Percentiles rank a stretch among this genome's conserved stretches.
phyloP scores from a whole-genome alignment of 2,888 invertebrate genomes.

The Xestia rhomboidea region DNA sequence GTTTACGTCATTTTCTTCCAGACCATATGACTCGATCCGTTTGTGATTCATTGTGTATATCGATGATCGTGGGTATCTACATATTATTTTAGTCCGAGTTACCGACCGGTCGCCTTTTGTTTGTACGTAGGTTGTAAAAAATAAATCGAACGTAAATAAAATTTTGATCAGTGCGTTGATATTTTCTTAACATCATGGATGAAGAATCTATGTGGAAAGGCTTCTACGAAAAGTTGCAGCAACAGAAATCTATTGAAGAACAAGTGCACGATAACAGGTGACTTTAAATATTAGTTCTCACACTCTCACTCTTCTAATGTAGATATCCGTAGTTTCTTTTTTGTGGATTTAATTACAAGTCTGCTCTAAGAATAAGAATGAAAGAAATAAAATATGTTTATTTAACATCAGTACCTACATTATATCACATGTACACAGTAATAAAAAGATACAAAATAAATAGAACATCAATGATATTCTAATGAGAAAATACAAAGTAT shows the following conservation, averaged over 20 bases:
- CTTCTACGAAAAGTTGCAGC: constrained; percentile 93
- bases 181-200: constrained; percentile 83
- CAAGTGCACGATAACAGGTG: constrained; percentile 93
- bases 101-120: constrained; percentile 44
- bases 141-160: constrained; percentile 4
- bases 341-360: background rate
- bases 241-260: constrained; percentile 91
- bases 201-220: constrained; percentile 95
- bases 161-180: constrained; percentile 22
- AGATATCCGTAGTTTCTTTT: background rate
- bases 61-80: constrained; percentile 74
- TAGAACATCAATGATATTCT: too few species aligned
- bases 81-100: constrained; percentile 69
- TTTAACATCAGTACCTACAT: too few species aligned
- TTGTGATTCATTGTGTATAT: constrained; percentile 81
- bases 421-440: too few species aligned
- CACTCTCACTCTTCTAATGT: background rate
- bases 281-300: constrained; percentile 64
- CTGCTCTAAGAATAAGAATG: background rate
- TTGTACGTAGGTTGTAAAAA: constrained; percentile 2
- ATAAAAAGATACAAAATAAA: too few species aligned
- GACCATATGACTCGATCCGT: constrained; percentile 81
- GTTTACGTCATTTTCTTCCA: constrained; percentile 84
- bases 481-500: too few species aligned
- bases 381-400: too few species aligned